Conservation (phyloP, 2,888 invertebrate species). For the Apamea monoglypha region DNA sequence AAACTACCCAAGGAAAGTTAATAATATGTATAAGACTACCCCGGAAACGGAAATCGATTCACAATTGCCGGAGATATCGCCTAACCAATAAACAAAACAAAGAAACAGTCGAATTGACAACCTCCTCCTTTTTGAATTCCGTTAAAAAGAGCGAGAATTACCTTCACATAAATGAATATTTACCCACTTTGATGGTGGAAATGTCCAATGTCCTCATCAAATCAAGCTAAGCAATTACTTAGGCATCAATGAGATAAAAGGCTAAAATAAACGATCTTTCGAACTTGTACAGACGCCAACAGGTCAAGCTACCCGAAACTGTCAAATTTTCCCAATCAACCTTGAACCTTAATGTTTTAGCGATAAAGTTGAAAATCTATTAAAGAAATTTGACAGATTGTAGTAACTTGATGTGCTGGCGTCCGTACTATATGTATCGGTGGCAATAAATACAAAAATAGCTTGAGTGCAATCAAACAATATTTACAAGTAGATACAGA, state of each 20-base stretch:
- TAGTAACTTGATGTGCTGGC: too few relatives aligned
- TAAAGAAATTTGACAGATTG: too few relatives aligned
- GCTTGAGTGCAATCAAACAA: conserved; percentile 1
- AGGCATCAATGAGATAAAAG: conserved; percentile 1
- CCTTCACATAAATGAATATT: background rate
- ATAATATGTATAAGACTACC: background rate
- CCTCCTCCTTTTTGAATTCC: background rate
- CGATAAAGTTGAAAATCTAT: too few relatives aligned
- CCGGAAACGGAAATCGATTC: background rate
- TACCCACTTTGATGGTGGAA: background rate
- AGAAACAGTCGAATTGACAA: background rate
- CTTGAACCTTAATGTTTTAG: too few relatives aligned
- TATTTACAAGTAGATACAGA: background rate
- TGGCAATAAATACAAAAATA: background rate
- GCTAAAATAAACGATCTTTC: background rate
- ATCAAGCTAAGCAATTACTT: background rate
- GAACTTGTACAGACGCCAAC: too few relatives aligned
- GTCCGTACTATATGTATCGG: background rate
- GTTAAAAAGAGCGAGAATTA: background rate
- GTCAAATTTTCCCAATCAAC: too few relatives aligned
- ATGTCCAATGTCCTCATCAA: conserved; percentile 4
- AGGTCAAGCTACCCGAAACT: too few relatives aligned
- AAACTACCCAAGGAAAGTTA: background rate
- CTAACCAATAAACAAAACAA: background rate
- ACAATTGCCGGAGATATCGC: background rate